phyloP scores from a whole-genome alignment of 1,140 invertebrate genomes.

The Pantala flavescens region DNA sequence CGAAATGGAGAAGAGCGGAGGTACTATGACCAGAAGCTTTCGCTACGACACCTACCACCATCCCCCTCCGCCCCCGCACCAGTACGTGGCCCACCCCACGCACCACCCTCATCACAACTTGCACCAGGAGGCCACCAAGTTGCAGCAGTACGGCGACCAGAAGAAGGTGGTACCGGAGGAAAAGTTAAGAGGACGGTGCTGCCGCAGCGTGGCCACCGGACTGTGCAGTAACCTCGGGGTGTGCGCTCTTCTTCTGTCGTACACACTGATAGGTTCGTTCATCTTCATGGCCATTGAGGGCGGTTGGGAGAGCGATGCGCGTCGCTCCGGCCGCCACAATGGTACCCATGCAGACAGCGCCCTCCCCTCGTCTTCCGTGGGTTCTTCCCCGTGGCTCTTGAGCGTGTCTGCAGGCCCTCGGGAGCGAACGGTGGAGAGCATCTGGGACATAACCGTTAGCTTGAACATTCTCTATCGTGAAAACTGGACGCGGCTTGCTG shows the following conservation, averaged over 20 bases:
- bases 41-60: background rate
- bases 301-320: constrained; percentile 46
- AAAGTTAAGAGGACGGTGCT: constrained; percentile 40
- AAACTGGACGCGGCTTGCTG: constrained; percentile 83
- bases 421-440: constrained; percentile 68
- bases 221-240: constrained; percentile 80
- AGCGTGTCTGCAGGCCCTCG: constrained; percentile 49
- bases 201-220: constrained; percentile 55
- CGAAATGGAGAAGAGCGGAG: background rate
- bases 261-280: constrained; percentile 82
- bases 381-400: constrained; percentile 31
- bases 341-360: background rate
- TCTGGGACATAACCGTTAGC: constrained; percentile 90
- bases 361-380: background rate
- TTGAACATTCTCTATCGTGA: constrained; percentile 89
- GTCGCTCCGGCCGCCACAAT: constrained; percentile 34
- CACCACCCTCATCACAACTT: background rate
- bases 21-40: background rate
- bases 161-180: constrained; percentile 25
- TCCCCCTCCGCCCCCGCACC: background rate
- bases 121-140: background rate
- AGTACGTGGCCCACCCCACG: background rate
- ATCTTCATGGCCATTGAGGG: constrained; percentile 86
- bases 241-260: constrained; percentile 73
- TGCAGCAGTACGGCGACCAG: background rate